phyloP scores from a whole-genome alignment of 2,888 invertebrate genomes.

The Meteorus cinctellus region DNA sequence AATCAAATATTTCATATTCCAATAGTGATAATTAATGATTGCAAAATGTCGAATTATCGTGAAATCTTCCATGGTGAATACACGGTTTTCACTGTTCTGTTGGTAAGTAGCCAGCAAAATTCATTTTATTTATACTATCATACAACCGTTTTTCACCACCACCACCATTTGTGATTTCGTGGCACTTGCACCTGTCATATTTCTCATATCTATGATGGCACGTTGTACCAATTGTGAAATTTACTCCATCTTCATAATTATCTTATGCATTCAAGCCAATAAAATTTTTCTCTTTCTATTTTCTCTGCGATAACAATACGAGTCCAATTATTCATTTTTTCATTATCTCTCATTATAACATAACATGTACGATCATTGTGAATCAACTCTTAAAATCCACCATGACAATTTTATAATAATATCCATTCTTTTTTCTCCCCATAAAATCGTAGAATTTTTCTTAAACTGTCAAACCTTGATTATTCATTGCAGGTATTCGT shows the following conservation, averaged over 20 bases:
- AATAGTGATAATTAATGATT: slow-evolving; percentile 62
- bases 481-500: slow-evolving; percentile 51
- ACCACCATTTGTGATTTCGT: slow-evolving; percentile 1
- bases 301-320: too few species aligned
- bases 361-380: neutral
- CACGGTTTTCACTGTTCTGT: slow-evolving; percentile 67
- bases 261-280: neutral
- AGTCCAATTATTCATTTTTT: too few species aligned
- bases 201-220: slow-evolving; percentile 46
- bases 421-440: too few species aligned
- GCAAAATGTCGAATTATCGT: slow-evolving; percentile 67
- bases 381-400: neutral
- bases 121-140: slow-evolving; percentile 33
- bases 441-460: neutral
- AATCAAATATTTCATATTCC: slow-evolving; percentile 59
- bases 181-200: slow-evolving; percentile 46
- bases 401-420: too few species aligned
- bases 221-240: slow-evolving; percentile 48
- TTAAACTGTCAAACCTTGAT: neutral
- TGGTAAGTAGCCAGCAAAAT: slow-evolving; percentile 66
- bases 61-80: slow-evolving; percentile 65
- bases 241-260: neutral
- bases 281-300: too few species aligned
- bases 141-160: neutral
- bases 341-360: neutral